Conservation (phyloP, 2,113 vertebrate genomes). For the Tupaia chinensis region DNA sequence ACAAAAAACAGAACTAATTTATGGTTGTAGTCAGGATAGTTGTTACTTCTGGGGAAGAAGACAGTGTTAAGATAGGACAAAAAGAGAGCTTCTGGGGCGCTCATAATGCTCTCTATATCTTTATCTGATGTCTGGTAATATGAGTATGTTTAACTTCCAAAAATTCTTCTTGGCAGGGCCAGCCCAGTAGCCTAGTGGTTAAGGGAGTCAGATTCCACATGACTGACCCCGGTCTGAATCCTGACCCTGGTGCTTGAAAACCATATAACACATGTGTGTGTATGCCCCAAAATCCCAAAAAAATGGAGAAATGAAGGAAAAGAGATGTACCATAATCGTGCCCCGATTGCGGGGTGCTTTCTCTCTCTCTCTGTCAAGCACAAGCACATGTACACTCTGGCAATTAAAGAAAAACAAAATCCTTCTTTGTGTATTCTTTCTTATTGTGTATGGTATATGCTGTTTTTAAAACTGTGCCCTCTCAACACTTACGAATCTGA, state of each 20-base stretch:
- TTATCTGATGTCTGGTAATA: neutral
- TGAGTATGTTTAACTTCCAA: neutral
- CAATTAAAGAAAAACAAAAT: neutral
- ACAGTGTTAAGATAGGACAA: neutral
- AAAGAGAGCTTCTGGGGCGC: neutral
- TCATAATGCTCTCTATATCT: neutral
- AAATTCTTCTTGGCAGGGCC: neutral
- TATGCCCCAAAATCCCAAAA: no score
- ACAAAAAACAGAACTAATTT: constrained; percentile 18
- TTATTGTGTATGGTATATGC: neutral
- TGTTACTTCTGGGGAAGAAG: constrained; percentile 28
- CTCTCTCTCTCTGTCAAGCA: no score
- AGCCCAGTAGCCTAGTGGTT: no score
- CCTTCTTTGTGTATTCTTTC: neutral
- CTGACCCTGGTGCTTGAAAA: no score
- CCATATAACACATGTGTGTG: no score
- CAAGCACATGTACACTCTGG: no score
- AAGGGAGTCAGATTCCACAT: no score
- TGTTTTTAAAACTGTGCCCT: constrained; percentile 38
- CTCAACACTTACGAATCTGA: constrained; percentile 44
- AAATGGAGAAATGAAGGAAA: no score
- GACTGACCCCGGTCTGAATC: no score
- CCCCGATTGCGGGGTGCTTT: no score
- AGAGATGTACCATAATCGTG: no score
- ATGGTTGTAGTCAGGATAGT: neutral